Evolutionary conservation across 2,113 vertebrate genomes (phyloP).

Genomic region (Stercorarius parasiticus): DNA sequence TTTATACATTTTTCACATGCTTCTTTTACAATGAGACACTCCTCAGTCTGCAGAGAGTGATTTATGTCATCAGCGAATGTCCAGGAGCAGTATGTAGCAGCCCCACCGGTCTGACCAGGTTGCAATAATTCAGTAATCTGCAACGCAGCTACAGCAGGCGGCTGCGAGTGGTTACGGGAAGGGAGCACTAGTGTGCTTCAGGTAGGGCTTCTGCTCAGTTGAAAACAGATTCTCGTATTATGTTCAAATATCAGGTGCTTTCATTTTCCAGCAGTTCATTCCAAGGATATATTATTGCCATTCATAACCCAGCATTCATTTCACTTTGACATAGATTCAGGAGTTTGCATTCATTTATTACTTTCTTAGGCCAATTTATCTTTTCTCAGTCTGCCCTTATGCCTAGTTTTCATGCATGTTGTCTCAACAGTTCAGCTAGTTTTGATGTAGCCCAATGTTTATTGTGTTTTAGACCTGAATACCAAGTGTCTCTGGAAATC

Average conservation of each 20-base stretch:
- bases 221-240: not conserved
- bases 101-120: not conserved
- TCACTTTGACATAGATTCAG: slow-evolving; percentile 24
- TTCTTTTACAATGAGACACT: slow-evolving; percentile 16
- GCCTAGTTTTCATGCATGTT: not conserved
- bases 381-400: not conserved
- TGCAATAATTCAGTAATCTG: not conserved
- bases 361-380: slow-evolving; percentile 4
- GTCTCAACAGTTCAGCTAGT: not conserved
- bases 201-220: not conserved
- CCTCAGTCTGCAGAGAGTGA: not conserved
- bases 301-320: slow-evolving; percentile 13
- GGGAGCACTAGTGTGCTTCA: not conserved
- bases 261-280: slow-evolving; percentile 38
- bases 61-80: not conserved
- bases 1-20: slow-evolving; percentile 30
- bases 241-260: slow-evolving; percentile 35
- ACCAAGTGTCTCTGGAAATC: slow-evolving; percentile 39
- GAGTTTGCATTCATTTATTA: not conserved
- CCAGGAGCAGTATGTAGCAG: not conserved
- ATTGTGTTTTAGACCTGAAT: slow-evolving; percentile 18
- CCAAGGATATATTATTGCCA: not conserved
- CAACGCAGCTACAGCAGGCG: not conserved
- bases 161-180: not conserved
- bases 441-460: slow-evolving; percentile 5